Evolutionary conservation across 2,888 invertebrate genomes (phyloP).

Genomic region (Erebia epiphron): DNA sequence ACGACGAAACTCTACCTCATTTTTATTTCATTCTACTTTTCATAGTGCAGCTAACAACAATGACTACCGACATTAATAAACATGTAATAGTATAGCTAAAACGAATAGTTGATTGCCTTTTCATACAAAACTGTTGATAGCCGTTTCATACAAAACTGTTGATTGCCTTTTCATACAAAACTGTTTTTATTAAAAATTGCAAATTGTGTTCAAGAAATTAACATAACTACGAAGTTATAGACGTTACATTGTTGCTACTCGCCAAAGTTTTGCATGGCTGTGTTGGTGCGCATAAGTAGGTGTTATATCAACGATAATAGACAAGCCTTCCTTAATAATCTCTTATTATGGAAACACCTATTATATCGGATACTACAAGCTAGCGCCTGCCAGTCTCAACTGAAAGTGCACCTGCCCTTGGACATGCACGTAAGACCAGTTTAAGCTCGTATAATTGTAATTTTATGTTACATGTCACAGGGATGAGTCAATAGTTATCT

Average conservation of each 20-base stretch:
- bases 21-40: too few relatives aligned
- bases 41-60: too few relatives aligned
- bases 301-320: conserved; percentile 28
- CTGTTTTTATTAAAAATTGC: conserved; percentile 15
- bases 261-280: conserved; percentile 10
- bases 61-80: too few relatives aligned
- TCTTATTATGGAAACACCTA: conserved; percentile 34
- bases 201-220: conserved; percentile 14
- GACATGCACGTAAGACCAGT: conserved; percentile 34
- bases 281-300: conserved; percentile 12
- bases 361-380: conserved; percentile 30
- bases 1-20: too few relatives aligned
- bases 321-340: conserved; percentile 25
- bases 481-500: conserved; percentile 26
- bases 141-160: too few relatives aligned
- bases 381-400: conserved; percentile 39
- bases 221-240: not conserved
- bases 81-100: too few relatives aligned
- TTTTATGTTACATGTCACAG: conserved; percentile 32
- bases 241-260: conserved; percentile 5
- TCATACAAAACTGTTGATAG: not conserved
- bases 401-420: conserved; percentile 40
- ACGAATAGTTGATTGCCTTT: too few relatives aligned
- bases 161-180: not conserved
- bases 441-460: conserved; percentile 31